Evolutionary conservation across 2,113 vertebrate species (phyloP).

Genomic region (Lepus timidus): DNA sequence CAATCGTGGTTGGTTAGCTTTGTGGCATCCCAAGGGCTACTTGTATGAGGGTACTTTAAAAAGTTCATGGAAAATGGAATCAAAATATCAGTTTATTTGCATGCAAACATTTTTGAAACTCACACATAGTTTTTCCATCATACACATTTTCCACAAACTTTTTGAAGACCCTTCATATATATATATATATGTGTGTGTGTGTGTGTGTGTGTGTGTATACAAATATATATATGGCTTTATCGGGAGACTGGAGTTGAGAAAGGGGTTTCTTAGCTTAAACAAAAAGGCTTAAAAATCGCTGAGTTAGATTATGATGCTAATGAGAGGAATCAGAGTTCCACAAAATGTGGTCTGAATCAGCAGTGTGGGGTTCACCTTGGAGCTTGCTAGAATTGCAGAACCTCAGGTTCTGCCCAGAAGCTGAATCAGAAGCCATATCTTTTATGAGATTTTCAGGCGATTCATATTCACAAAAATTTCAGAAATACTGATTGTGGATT

Average conservation of each 20-base stretch:
- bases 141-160: too few species aligned
- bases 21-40: background rate
- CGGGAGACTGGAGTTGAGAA: slow-evolving; percentile 12
- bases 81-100: too few species aligned
- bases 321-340: background rate
- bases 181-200: background rate
- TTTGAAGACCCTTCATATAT: too few species aligned
- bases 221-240: background rate
- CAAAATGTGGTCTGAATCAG: slow-evolving; percentile 13
- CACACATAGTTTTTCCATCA: too few species aligned
- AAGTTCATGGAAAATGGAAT: too few species aligned
- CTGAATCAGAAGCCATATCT: background rate
- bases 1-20: background rate
- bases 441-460: slow-evolving; percentile 8
- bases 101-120: too few species aligned
- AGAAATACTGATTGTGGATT: slow-evolving; percentile 35
- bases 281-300: slow-evolving; percentile 15
- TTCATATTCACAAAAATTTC: slow-evolving; percentile 23
- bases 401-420: background rate
- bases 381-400: background rate
- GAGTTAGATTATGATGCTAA: background rate
- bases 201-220: too few species aligned
- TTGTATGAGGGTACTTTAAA: background rate
- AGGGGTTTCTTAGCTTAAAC: slow-evolving; percentile 19
- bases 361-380: background rate